Evolutionary conservation across 2,888 invertebrate genomes (phyloP), one percentile per base, ranked within the genome.

Genomic region (Andrena haemorrhoa): DNA sequence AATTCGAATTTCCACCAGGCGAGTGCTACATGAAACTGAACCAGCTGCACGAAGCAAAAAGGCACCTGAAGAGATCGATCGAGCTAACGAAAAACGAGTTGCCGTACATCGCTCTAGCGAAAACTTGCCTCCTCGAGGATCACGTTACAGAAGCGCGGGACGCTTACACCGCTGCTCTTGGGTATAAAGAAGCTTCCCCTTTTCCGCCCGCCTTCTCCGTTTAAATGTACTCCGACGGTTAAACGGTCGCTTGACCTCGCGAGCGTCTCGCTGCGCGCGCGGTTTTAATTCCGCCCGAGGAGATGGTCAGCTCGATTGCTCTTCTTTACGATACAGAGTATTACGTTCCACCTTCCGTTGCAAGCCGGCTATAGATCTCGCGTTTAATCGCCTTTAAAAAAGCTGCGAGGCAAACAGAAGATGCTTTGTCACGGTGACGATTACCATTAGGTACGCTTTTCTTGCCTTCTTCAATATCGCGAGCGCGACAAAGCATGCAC

Each of bases 51-150:
- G 95, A 96, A 81, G 97, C 97, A 0, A 96, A 96, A 88, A 96
- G 96, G 86, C 96, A 96, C 94, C 96, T 97, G 16, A 95, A 95
- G 66, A 95, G 96, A 86, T 97, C 97, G 0, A 95, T 97, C 7
- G 95, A 96, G 85, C 94, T 97, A 63, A 96, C 97, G 29, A 96
- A 96, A 70, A 97, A 97, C 76, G 97, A 97, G 92, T 94, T 95
- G 12, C 97, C 97, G 0, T 97, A 96, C 83, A 94, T 96, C 0
- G 95, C 97, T 80, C 94, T 98, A 51, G 97, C 97, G 0, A 96
- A 96, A 90, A 95, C 98, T 61, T 95, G 96, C 82, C 94, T 96
- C 0, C 94, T 95, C 26, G 95, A 96, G 87, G 95, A 95, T 58
- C 97, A 97, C 90, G 91, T 96, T 4, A 94, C 95, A 64, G 96